These are phyloP conservation scores for Ophion ventricosus DNA, from an alignment of 2,888 invertebrate genomes.

Conservation along the genomic window DNA sequence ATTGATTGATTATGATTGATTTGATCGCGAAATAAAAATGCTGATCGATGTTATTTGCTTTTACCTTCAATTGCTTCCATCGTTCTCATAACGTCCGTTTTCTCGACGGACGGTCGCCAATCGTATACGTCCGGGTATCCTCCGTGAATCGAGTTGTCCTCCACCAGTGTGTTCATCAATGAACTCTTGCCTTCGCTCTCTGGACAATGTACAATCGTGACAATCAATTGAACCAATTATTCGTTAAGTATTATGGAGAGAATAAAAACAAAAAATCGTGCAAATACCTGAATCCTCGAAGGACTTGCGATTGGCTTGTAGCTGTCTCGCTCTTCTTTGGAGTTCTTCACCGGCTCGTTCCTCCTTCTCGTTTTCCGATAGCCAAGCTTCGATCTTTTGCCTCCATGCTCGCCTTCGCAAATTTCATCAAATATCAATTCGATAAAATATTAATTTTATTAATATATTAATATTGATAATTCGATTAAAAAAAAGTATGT, in stretches of 20 bases:
- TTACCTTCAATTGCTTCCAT: conserved; percentile 94
- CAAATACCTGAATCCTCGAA: conserved; percentile 92
- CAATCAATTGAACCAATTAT: neutral
- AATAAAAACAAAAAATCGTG: conserved; percentile 7
- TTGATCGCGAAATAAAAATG: too few species aligned
- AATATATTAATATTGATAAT: too few species aligned
- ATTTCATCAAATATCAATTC: neutral
- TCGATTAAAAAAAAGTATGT: too few species aligned
- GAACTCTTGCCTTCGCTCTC: conserved; percentile 91
- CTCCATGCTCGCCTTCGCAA: conserved; percentile 90
- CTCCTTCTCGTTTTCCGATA: conserved; percentile 93
- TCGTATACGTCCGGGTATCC: conserved; percentile 88
- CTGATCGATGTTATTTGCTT: neutral
- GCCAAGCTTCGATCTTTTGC: conserved; percentile 96
- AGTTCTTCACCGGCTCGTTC: conserved; percentile 90
- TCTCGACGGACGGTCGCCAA: conserved; percentile 93
- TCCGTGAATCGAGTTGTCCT: conserved; percentile 86
- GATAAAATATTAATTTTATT: too few species aligned
- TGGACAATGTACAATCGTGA: conserved; percentile 74
- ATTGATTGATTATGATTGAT: too few species aligned
- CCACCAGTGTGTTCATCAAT: conserved; percentile 90
- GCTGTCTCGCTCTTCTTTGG: conserved; percentile 87
- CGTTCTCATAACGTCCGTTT: conserved; percentile 92
- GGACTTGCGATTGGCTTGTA: conserved; percentile 90
- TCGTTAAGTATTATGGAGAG: too few species aligned